phyloP scores from a whole-genome alignment of 1,140 invertebrate genomes.

The Mesaphorura yosii region DNA sequence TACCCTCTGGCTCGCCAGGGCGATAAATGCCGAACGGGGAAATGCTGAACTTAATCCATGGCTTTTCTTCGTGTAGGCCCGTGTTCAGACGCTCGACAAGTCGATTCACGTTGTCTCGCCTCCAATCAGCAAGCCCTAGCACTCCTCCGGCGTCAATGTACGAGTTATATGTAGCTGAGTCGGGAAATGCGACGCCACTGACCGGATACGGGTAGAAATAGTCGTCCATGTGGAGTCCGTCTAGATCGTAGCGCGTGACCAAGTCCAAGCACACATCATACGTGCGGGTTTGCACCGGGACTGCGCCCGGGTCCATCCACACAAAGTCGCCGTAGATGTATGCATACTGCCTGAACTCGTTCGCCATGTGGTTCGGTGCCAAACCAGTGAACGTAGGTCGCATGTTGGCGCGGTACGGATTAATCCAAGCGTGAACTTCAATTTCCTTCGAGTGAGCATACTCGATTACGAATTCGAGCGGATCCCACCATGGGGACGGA shows the following conservation, averaged over 20 bases:
- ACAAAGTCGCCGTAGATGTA: conserved; percentile 18
- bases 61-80: conserved; percentile 20
- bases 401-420: conserved; percentile 26
- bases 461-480: conserved; percentile 17
- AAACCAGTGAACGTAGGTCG: conserved; percentile 2
- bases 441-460: conserved; percentile 19
- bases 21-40: conserved; percentile 29
- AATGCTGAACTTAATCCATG: conserved; percentile 21
- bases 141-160: conserved; percentile 12
- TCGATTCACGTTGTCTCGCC: conserved; percentile 27
- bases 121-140: conserved; percentile 18
- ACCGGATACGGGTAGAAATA: conserved; percentile 30
- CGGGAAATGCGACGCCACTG: conserved; percentile 17
- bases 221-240: conserved; percentile 30
- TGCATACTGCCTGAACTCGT: conserved; percentile 13
- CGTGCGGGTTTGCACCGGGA: conserved; percentile 17
- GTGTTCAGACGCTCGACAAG: conserved; percentile 13
- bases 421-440: conserved; percentile 28
- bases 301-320: conserved; percentile 27
- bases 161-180: conserved; percentile 9
- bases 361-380: conserved; percentile 26
- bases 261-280: conserved; percentile 21
- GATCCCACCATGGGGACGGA: conserved; percentile 23
- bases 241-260: conserved; percentile 21
- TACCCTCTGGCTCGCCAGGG: conserved; percentile 18